Base-by-base conservation (phyloP, 1,140 invertebrate genomes). In the Cydia amplana region DNA sequence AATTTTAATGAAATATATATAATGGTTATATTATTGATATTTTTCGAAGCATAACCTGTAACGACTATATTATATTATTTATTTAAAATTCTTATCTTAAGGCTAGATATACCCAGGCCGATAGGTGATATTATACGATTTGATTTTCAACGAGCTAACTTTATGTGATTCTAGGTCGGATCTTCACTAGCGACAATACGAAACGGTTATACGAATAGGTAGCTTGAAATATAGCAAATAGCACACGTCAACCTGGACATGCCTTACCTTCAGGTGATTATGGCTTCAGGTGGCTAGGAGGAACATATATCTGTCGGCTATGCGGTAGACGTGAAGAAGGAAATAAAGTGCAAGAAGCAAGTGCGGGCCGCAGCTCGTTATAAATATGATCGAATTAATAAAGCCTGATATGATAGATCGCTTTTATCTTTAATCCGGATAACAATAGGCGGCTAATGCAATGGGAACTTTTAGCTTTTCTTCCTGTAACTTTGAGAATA, bases 401-500 rank as follows among this genome's bases (percentile, higher is more conserved):
- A 75, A 74, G 28, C 43, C 49, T 75, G 74, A 75, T 75, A 70
- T 75, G 74, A 75, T 75, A 70, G 74, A 75, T 75, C 60, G 23
- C 25, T 28, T 67, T 75, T 75, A 65, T 75, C 74, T 67, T 40
- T 49, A 46, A 75, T 65, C 74, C 46, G 49, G n/a, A 36, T 75
- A 70, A 75, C 74, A 75, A 75, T 75, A 32, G 74, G 43, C 16
- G 74, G 23, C 74, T 75, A 75, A 72, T 72, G 74, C 74, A 72
- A 75, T 75, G 74, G 74, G 67, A 75, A 75, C 32, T 28, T 43
- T 67, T 46, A 20, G 63, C 63, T 67, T 65, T 75, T 75, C 63
- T 75, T 60, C 74, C 74, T 75, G 64, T 75, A 72, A 67, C 32
- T 70, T 49, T 32, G 32, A 55, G 51, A 51, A 43, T 65, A 70